Evolutionary conservation across 2,797 vertebrate genomes (phyloP).

Genomic region (Rhinophrynus dorsalis): DNA sequence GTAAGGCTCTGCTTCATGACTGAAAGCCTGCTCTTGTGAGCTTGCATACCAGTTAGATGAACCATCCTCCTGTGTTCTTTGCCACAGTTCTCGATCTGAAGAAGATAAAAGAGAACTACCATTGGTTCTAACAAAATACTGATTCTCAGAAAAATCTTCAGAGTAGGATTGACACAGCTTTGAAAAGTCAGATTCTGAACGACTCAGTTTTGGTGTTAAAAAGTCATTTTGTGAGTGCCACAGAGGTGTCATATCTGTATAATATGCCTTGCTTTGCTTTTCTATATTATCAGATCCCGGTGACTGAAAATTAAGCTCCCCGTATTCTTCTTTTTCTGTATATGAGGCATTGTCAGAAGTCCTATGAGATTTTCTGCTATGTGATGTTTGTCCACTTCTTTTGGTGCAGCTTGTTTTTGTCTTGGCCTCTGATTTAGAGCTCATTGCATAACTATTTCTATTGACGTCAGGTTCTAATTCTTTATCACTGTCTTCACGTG

Average conservation of each 20-base stretch:
- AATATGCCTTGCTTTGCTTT: slow-evolving; percentile 78
- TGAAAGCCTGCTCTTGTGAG: slow-evolving; percentile 71
- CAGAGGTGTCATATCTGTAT: slow-evolving; percentile 79
- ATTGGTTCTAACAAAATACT: slow-evolving; percentile 86
- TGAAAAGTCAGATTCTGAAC: slow-evolving; percentile 95
- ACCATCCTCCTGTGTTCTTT: slow-evolving; percentile 88
- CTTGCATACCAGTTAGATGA: slow-evolving; percentile 78
- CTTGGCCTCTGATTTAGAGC: slow-evolving; percentile 81
- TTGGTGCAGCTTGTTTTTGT: slow-evolving; percentile 78
- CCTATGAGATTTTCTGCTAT: slow-evolving; percentile 65
- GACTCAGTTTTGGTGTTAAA: slow-evolving; percentile 91
- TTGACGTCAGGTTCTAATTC: slow-evolving; percentile 86
- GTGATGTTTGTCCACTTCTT: slow-evolving; percentile 62
- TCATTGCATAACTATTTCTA: slow-evolving; percentile 87
- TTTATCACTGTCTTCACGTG: slow-evolving; percentile 87
- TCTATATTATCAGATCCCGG: slow-evolving; percentile 73
- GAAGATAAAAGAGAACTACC: slow-evolving; percentile 89
- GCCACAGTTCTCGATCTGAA: slow-evolving; percentile 96
- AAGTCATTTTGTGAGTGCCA: slow-evolving; percentile 97
- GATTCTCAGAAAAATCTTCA: slow-evolving; percentile 94
- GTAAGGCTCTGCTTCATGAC: slow-evolving; percentile 67
- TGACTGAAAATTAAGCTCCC: slow-evolving; percentile 63
- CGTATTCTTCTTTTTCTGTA: slow-evolving; percentile 75
- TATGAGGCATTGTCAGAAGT: slow-evolving; percentile 71
- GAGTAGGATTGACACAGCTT: slow-evolving; percentile 97